Conservation (phyloP, 2,888 invertebrate species). For the Tineola bisselliella region DNA sequence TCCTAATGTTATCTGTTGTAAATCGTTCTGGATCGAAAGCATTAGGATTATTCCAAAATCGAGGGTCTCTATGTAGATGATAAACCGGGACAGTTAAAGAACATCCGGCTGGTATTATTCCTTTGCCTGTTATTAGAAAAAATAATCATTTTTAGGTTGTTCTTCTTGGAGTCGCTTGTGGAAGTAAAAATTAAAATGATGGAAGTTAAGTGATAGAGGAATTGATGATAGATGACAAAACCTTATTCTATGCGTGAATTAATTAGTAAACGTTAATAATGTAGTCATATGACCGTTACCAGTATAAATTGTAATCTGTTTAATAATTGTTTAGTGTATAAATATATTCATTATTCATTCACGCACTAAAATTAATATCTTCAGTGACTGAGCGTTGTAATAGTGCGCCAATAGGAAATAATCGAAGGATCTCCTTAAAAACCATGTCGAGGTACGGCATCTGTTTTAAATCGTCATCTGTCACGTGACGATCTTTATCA, state of each 20-base stretch:
- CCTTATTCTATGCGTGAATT: no score
- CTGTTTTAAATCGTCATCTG: conserved; percentile 36
- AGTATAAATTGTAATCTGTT: neutral
- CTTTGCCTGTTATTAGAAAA: conserved; percentile 26
- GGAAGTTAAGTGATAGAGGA: no score
- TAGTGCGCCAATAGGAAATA: conserved; percentile 48
- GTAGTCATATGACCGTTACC: neutral
- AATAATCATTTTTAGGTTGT: no score
- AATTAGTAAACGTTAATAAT: no score
- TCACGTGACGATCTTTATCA: conserved; percentile 29
- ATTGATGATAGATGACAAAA: no score
- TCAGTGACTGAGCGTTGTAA: conserved; percentile 42
- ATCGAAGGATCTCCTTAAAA: conserved; percentile 43
- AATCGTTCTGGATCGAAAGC: conserved; percentile 49
- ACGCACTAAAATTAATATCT: conserved; percentile 28
- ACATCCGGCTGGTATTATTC: conserved; percentile 39
- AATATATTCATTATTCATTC: no score
- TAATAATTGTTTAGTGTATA: no score
- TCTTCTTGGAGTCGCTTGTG: no score
- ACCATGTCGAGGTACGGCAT: conserved; percentile 54
- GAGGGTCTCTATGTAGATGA: conserved; percentile 42
- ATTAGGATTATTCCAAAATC: conserved; percentile 40
- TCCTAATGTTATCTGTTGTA: conserved; percentile 31
- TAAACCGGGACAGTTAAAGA: conserved; percentile 40
- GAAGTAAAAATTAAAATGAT: no score